Evolutionary conservation across 2,888 invertebrate genomes (phyloP).

Genomic region (Leptinotarsa haldemani): DNA sequence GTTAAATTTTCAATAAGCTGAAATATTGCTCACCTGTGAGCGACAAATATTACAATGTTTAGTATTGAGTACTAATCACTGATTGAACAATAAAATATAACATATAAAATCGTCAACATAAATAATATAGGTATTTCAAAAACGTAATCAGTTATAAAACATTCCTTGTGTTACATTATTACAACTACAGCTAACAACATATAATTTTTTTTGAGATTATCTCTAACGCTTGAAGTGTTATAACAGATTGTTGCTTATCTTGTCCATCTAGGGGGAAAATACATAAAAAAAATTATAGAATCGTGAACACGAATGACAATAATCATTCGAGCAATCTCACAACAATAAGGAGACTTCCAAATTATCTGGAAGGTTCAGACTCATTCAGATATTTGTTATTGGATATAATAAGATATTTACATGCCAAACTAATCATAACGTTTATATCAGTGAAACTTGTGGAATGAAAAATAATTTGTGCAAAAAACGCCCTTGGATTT

Average conservation of each 20-base stretch:
- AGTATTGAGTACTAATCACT: constrained; percentile 26
- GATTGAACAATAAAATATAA: constrained; percentile 11
- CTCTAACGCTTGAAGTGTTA: neutral
- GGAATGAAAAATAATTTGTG: too few relatives aligned
- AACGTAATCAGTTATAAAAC: constrained; percentile 4
- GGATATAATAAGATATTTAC: too few relatives aligned
- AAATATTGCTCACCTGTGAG: constrained; percentile 13
- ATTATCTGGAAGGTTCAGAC: neutral
- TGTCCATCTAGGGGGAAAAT: neutral
- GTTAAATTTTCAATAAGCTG: too few relatives aligned
- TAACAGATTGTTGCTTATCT: neutral
- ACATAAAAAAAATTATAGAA: neutral
- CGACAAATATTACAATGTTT: constrained; percentile 3
- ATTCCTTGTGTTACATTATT: neutral
- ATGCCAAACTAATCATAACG: too few relatives aligned
- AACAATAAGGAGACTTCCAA: neutral
- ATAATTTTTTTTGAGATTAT: neutral
- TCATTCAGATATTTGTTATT: too few relatives aligned
- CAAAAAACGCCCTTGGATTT: too few relatives aligned
- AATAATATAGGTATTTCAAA: constrained; percentile 4
- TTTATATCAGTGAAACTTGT: too few relatives aligned
- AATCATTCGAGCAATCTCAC: neutral
- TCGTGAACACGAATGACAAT: neutral
- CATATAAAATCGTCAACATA: constrained; percentile 25
- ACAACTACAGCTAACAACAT: constrained; percentile 4